Conservation (phyloP, 2,888 invertebrate genomes). For the Gari tellinella region DNA sequence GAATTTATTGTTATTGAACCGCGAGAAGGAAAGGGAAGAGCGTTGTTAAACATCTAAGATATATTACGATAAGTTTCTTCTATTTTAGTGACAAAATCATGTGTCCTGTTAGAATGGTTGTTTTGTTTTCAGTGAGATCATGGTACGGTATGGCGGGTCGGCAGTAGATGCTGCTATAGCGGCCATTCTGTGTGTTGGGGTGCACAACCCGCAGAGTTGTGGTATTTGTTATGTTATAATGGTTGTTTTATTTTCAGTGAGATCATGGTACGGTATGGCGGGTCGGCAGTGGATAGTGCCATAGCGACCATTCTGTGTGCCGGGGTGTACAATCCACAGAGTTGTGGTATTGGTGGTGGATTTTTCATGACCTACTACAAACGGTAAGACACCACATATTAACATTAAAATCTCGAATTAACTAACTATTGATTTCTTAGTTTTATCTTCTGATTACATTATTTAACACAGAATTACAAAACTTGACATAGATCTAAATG, state of each 20-base stretch:
- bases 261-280: slow-evolving; percentile 84
- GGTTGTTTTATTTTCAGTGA: slow-evolving; percentile 10
- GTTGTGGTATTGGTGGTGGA: slow-evolving; percentile 90
- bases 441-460: too few relatives aligned
- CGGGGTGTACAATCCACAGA: slow-evolving; percentile 89
- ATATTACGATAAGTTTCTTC: too few relatives aligned
- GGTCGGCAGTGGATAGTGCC: slow-evolving; percentile 91
- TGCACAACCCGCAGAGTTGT: slow-evolving; percentile 89
- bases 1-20: too few relatives aligned
- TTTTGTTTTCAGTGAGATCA: slow-evolving; percentile 15
- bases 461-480: too few relatives aligned
- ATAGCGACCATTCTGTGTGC: slow-evolving; percentile 90
- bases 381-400: slow-evolving; percentile 55
- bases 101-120: too few relatives aligned
- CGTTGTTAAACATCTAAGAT: too few relatives aligned
- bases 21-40: too few relatives aligned
- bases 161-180: slow-evolving; percentile 91
- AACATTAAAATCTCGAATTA: too few relatives aligned
- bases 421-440: too few relatives aligned
- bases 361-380: slow-evolving; percentile 71
- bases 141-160: slow-evolving; percentile 86
- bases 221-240: too few relatives aligned
- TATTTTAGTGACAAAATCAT: too few relatives aligned
- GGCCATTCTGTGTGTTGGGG: slow-evolving; percentile 90
- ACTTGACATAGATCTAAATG: too few relatives aligned